Conservation (phyloP, 1,140 invertebrate species). For the Drosophila santomea region DNA sequence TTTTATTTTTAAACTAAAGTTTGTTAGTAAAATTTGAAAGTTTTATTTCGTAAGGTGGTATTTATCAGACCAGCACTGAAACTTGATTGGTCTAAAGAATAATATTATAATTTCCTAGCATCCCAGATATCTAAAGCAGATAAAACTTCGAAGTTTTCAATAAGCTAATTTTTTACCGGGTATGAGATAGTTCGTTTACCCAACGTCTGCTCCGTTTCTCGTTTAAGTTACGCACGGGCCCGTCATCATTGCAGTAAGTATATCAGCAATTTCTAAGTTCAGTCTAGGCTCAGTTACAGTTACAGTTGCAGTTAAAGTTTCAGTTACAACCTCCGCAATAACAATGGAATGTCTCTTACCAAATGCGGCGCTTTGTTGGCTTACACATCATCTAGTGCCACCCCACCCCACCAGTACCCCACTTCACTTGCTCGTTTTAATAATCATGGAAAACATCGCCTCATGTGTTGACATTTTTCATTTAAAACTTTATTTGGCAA, state of each 20-base stretch:
- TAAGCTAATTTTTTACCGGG: background rate
- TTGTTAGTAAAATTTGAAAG: too few species aligned
- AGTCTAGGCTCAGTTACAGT: constrained; percentile 37
- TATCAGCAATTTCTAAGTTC: constrained; percentile 43
- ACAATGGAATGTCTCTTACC: constrained; percentile 71
- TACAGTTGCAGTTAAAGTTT: constrained; percentile 24
- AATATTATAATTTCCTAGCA: too few species aligned
- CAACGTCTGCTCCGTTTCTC: background rate
- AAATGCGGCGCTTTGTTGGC: constrained; percentile 74
- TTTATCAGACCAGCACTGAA: too few species aligned
- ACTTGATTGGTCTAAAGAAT: too few species aligned
- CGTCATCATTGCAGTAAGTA: constrained; percentile 40
- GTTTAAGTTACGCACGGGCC: constrained; percentile 51
- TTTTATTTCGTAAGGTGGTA: too few species aligned
- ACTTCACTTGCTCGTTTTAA: constrained; percentile 62
- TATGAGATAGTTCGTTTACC: background rate
- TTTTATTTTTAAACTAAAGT: too few species aligned
- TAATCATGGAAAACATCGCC: constrained; percentile 60
- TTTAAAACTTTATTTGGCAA: constrained; percentile 71
- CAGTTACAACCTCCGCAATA: constrained; percentile 27
- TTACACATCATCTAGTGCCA: constrained; percentile 60
- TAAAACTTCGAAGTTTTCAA: too few species aligned
- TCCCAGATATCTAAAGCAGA: too few species aligned
- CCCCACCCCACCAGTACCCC: constrained; percentile 24
- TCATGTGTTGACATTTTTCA: constrained; percentile 76